Percentiles rank a stretch among this genome's conserved stretches.
phyloP scores from a whole-genome alignment of 1,140 invertebrate genomes.

The Hyphantria cunea region DNA sequence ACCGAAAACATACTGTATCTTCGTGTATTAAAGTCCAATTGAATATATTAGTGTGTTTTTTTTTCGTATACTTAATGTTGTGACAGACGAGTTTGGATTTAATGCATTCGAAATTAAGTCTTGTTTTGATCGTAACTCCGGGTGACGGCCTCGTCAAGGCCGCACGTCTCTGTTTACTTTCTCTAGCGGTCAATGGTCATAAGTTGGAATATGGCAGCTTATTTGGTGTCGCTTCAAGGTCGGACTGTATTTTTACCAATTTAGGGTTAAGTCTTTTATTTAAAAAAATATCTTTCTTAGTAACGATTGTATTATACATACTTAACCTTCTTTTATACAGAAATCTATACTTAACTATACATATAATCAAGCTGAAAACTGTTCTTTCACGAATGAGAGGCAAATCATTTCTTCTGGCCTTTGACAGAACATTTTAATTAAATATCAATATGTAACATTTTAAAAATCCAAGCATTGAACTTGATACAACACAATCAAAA shows the following conservation, averaged over 20 bases:
- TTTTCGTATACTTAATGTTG: slow-evolving; percentile 41
- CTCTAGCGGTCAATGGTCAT: slow-evolving; percentile 71
- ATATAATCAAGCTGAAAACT: no score
- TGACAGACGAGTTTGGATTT: slow-evolving; percentile 41
- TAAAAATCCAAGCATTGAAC: no score
- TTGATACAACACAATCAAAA: no score
- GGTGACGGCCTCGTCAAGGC: slow-evolving; percentile 61
- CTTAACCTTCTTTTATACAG: no score
- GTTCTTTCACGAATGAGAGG: no score
- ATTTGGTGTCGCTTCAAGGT: slow-evolving; percentile 44
- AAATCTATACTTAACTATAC: no score
- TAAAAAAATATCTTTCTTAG: no score
- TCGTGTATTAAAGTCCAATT: slow-evolving; percentile 38
- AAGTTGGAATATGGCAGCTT: slow-evolving; percentile 39
- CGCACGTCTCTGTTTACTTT: slow-evolving; percentile 70
- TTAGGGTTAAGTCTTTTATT: neutral
- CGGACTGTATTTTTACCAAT: slow-evolving; percentile 22
- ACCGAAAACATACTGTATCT: slow-evolving; percentile 43
- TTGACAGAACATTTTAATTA: no score
- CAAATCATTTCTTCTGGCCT: no score
- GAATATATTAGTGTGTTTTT: slow-evolving; percentile 31
- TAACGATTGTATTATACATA: no score
- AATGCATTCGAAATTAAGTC: slow-evolving; percentile 41
- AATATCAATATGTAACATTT: no score
- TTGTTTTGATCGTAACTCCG: slow-evolving; percentile 34